Percentiles rank a stretch among this genome's conserved stretches.
Conservation (phyloP, 2,888 invertebrate species). For the Arge pagana region DNA sequence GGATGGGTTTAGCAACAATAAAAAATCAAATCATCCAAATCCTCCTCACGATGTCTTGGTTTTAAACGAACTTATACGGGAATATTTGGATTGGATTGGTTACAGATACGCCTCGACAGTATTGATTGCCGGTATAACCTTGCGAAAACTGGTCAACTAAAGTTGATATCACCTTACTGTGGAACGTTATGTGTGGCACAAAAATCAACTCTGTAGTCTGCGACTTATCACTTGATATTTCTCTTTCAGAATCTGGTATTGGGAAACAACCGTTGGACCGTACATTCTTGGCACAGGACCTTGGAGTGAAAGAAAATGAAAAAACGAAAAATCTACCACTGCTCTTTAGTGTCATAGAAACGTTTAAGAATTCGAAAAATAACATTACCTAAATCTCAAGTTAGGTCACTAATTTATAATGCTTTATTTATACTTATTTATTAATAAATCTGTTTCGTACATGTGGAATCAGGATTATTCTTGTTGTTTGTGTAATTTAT, state of each 20-base stretch:
- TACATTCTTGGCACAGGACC: conserved; percentile 44
- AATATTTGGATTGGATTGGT: conserved; percentile 74
- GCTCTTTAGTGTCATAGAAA: conserved; percentile 62
- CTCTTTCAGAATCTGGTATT: conserved; percentile 48
- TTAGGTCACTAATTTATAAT: conserved; percentile 13
- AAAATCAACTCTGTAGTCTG: neutral
- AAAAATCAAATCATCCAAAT: conserved; percentile 38
- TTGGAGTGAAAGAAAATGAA: conserved; percentile 63
- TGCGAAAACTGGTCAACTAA: neutral
- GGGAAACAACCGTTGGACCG: conserved; percentile 49
- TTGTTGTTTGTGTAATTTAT: no score
- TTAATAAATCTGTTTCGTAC: no score
- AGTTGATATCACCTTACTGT: neutral
- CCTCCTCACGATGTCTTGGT: conserved; percentile 55
- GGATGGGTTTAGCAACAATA: conserved; percentile 36
- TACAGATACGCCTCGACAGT: conserved; percentile 68
- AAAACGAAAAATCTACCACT: conserved; percentile 61
- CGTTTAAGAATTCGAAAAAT: conserved; percentile 55
- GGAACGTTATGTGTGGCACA: neutral
- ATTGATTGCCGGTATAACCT: conserved; percentile 58
- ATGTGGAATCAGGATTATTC: no score
- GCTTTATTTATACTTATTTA: conserved; percentile 2
- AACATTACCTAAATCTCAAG: no score
- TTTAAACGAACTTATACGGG: conserved; percentile 69
- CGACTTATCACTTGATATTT: neutral